Evolutionary conservation across 2,888 invertebrate species (phyloP).

Genomic region (Cephus sareptanus): DNA sequence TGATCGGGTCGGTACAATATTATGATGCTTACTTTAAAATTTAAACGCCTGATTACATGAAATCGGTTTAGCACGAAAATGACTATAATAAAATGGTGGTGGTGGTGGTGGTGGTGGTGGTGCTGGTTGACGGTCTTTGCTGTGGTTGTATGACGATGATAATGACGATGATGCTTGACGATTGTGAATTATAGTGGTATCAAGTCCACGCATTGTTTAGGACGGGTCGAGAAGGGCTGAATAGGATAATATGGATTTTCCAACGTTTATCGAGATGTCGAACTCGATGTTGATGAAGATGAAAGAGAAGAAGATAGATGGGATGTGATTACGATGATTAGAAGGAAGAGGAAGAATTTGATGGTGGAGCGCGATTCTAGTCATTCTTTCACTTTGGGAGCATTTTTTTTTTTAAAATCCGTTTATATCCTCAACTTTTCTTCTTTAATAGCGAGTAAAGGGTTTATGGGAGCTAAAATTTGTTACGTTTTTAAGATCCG

Average conservation of each 20-base stretch:
- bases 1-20: conserved; percentile 58
- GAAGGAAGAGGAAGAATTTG: neutral
- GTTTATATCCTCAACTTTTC: neutral
- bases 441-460: neutral
- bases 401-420: neutral
- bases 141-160: neutral
- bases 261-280: neutral
- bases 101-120: conserved; percentile 6
- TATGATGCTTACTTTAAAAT: conserved; percentile 50
- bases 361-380: conserved; percentile 33
- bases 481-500: neutral
- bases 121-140: neutral
- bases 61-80: conserved; percentile 36
- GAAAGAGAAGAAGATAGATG: neutral
- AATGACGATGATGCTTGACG: neutral
- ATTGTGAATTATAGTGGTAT: neutral
- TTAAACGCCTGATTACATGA: conserved; percentile 15
- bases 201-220: neutral
- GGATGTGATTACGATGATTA: neutral
- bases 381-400: conserved; percentile 31
- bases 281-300: neutral
- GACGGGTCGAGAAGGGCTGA: neutral
- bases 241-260: neutral
- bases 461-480: neutral
- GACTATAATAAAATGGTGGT: conserved; percentile 37